These are phyloP conservation scores for Nephrotoma guestfalica DNA, from an alignment of 2,888 invertebrate genomes.

Conservation along the genomic window DNA sequence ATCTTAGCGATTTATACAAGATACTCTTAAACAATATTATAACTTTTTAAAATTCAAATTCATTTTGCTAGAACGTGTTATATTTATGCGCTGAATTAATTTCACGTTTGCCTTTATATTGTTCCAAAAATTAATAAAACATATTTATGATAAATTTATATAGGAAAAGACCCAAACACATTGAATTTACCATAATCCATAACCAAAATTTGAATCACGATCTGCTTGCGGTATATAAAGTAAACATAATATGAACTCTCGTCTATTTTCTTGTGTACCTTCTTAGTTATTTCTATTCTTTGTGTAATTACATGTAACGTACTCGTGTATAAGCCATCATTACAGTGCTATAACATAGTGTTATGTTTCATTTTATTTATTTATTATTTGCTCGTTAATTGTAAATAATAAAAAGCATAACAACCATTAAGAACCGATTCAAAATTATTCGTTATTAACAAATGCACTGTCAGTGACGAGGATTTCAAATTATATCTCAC, in stretches of 20 bases:
- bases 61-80: not conserved
- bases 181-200: not conserved
- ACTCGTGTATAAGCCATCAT: not conserved
- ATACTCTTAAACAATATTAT: too few relatives aligned
- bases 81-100: not conserved
- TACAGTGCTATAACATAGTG: not conserved
- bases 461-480: not conserved
- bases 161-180: not conserved
- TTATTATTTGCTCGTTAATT: not conserved
- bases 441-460: not conserved
- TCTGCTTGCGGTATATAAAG: not conserved
- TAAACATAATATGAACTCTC: not conserved
- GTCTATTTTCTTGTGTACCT: not conserved
- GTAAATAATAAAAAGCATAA: not conserved
- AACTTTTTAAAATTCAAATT: not conserved
- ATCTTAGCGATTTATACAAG: too few relatives aligned
- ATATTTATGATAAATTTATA: not conserved
- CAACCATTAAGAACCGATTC: not conserved
- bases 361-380: not conserved
- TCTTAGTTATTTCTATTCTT: not conserved
- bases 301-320: not conserved
- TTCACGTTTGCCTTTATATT: not conserved
- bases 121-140: not conserved
- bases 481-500: not conserved
- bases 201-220: not conserved